Percentiles rank a stretch among this genome's conserved stretches.
These are phyloP conservation scores for Xanthia icteritia DNA, from an alignment of 2,888 invertebrate genomes.

Conservation along the genomic window DNA sequence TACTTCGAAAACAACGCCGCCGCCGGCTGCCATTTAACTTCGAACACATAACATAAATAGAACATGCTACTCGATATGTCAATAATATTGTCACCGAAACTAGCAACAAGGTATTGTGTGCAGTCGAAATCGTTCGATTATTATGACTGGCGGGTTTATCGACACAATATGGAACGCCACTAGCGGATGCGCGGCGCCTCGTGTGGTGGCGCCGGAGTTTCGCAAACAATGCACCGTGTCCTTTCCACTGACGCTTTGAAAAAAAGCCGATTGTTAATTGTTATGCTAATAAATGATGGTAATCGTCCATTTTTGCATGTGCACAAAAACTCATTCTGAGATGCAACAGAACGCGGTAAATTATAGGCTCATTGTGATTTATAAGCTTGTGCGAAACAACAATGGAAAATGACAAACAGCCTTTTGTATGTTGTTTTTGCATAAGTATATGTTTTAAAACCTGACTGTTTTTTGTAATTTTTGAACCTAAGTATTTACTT, in stretches of 20 bases:
- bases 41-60: constrained; percentile 56
- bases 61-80: constrained; percentile 50
- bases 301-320: constrained; percentile 68
- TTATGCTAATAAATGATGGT: constrained; percentile 79
- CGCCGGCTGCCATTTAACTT: constrained; percentile 44
- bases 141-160: constrained; percentile 76
- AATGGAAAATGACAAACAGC: constrained; percentile 49
- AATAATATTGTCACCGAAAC: constrained; percentile 67
- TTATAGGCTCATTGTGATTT: constrained; percentile 45
- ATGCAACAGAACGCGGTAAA: constrained; percentile 40
- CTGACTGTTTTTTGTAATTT: constrained; percentile 24
- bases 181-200: constrained; percentile 85
- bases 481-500: background rate
- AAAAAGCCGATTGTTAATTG: constrained; percentile 85
- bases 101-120: constrained; percentile 70
- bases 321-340: constrained; percentile 62
- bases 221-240: constrained; percentile 85
- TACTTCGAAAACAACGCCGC: constrained; percentile 23
- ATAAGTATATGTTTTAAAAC: constrained; percentile 25
- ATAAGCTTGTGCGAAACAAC: constrained; percentile 36
- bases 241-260: constrained; percentile 77
- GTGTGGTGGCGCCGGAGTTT: constrained; percentile 82
- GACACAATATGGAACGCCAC: constrained; percentile 79
- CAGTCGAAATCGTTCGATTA: constrained; percentile 74
- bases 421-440: constrained; percentile 45